Conservation (phyloP, 1,140 invertebrate genomes). For the Dreissena rostriformis region DNA sequence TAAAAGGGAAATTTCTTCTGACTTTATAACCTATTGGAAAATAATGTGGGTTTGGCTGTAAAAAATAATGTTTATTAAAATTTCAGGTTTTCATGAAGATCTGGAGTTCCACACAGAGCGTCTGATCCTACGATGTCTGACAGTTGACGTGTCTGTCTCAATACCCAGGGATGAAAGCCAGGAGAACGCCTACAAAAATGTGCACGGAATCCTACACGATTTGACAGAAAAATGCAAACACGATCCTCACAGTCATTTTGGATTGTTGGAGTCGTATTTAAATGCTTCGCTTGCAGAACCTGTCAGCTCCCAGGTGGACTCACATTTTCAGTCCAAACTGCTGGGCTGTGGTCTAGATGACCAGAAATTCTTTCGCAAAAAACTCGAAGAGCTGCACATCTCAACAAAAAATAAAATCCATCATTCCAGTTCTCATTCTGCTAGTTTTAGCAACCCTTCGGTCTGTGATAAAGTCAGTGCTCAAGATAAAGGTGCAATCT, state of each 20-base stretch:
- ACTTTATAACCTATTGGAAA: too few species aligned
- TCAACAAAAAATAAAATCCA: too few species aligned
- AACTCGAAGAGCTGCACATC: slow-evolving; percentile 38
- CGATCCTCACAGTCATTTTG: slow-evolving; percentile 16
- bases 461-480: too few species aligned
- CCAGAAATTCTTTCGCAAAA: slow-evolving; percentile 59
- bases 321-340: slow-evolving; percentile 62
- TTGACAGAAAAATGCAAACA: slow-evolving; percentile 35
- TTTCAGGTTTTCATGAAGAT: slow-evolving; percentile 62
- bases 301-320: slow-evolving; percentile 49
- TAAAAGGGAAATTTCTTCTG: too few species aligned
- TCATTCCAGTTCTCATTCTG: too few species aligned
- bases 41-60: too few species aligned
- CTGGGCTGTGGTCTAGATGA: slow-evolving; percentile 65
- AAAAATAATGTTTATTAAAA: slow-evolving; percentile 35
- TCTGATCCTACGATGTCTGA: slow-evolving; percentile 66
- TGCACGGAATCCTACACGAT: slow-evolving; percentile 49
- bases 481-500: too few species aligned
- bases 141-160: slow-evolving; percentile 61
- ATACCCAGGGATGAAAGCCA: slow-evolving; percentile 63
- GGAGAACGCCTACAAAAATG: slow-evolving; percentile 56
- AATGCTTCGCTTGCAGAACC: slow-evolving; percentile 64
- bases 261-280: slow-evolving; percentile 55
- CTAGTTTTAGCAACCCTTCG: too few species aligned
- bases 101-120: slow-evolving; percentile 61